These are phyloP conservation scores for Sebastolobus alascanus DNA, from an alignment of 2,797 vertebrate genomes.

Conservation along the genomic window DNA sequence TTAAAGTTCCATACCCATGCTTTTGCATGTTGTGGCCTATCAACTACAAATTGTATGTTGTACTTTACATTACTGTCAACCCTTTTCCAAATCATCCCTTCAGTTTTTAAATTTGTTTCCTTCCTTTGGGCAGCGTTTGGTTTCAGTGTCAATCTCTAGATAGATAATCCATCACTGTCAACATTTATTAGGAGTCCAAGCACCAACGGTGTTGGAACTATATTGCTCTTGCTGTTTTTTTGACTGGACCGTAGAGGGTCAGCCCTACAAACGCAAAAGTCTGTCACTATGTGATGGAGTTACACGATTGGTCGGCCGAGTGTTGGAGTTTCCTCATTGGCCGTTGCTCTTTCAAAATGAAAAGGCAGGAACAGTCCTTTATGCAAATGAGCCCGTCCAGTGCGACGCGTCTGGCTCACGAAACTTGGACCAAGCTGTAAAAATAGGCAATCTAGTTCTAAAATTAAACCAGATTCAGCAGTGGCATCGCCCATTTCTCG, in stretches of 20 bases:
- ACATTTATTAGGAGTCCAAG: neutral
- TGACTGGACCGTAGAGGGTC: neutral
- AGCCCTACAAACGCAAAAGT: too few relatives aligned
- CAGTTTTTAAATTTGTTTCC: neutral
- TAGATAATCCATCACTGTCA: neutral
- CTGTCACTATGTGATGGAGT: too few relatives aligned
- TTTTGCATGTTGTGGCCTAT: conserved; percentile 23
- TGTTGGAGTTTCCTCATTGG: too few relatives aligned
- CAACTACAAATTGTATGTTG: neutral
- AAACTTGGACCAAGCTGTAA: too few relatives aligned
- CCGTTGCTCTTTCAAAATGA: too few relatives aligned
- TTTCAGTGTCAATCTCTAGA: conserved; percentile 5
- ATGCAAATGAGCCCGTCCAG: too few relatives aligned
- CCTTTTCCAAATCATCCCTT: neutral
- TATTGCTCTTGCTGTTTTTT: neutral
- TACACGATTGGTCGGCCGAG: too few relatives aligned
- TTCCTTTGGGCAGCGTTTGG: neutral
- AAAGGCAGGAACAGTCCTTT: too few relatives aligned
- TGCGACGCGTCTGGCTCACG: too few relatives aligned
- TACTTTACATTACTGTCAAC: conserved; percentile 2
- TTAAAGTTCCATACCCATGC: conserved; percentile 12
- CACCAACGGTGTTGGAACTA: neutral
- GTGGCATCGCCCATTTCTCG: too few relatives aligned
- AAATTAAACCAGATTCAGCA: too few relatives aligned
- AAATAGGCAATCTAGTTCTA: too few relatives aligned